Conservation (phyloP, 2,113 vertebrate genomes). For the Tragelaphus strepsiceros region DNA sequence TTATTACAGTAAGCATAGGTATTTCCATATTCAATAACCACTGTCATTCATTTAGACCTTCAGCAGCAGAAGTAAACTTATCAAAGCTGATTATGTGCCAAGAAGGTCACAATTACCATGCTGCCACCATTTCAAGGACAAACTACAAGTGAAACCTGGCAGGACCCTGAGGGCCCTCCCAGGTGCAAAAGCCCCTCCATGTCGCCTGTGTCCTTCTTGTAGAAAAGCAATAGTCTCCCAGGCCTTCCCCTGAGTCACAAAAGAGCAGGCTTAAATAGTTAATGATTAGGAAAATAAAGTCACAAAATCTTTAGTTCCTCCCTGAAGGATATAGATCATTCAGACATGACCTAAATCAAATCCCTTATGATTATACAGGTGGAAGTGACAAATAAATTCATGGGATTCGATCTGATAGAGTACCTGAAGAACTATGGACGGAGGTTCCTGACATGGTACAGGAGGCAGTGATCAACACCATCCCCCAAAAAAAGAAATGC, state of each 20-base stretch:
- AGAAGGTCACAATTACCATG: neutral
- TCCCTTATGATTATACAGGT: neutral
- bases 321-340: neutral
- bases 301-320: neutral
- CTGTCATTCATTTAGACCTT: neutral
- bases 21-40: neutral
- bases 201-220: neutral
- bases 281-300: neutral
- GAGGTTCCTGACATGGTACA: neutral
- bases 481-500: neutral
- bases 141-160: neutral
- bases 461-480: neutral
- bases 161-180: neutral
- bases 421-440: neutral
- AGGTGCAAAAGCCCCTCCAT: neutral
- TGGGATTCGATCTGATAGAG: neutral
- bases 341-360: neutral
- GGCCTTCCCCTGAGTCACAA: neutral
- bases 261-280: neutral
- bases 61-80: conserved; percentile 16
- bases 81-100: conserved; percentile 1
- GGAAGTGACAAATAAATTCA: neutral
- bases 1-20: neutral
- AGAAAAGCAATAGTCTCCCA: neutral
- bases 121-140: neutral